Conservation (phyloP, 2,113 vertebrate genomes). For the Sinocyclocheilus rhinocerous region DNA sequence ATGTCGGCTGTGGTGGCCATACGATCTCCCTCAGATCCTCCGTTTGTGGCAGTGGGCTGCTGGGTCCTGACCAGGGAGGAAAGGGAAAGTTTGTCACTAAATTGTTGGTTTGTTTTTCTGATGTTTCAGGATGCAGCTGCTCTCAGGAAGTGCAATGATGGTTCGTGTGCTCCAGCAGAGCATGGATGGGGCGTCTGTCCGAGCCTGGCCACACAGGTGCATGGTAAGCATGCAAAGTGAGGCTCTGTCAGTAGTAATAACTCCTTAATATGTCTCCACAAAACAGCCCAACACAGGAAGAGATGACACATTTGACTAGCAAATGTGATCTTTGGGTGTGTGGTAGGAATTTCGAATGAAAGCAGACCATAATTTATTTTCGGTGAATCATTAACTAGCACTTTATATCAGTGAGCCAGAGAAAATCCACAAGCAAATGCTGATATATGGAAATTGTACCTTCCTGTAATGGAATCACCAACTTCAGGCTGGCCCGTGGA, state of each 20-base stretch:
- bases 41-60: background rate
- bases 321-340: conserved; percentile 64
- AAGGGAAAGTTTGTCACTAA: background rate
- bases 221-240: conserved; percentile 71
- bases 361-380: conserved; percentile 12
- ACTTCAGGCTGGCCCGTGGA: conserved; percentile 27
- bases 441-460: conserved; percentile 54
- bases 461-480: conserved; percentile 50
- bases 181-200: background rate
- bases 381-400: background rate
- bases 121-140: conserved; percentile 54
- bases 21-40: conserved; percentile 21
- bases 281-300: conserved; percentile 10
- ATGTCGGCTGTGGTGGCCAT: background rate
- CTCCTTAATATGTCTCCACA: conserved; percentile 27
- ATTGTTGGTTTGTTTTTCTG: background rate
- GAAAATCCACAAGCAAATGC: conserved; percentile 14
- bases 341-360: background rate
- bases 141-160: background rate
- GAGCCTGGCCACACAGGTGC: conserved; percentile 54
- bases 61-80: background rate
- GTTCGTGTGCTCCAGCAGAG: background rate
- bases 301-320: conserved; percentile 71
- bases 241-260: conserved; percentile 27
- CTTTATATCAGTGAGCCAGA: background rate